Conservation (phyloP, 2,888 invertebrate species). For the Hermaeophaga mercurialis region DNA sequence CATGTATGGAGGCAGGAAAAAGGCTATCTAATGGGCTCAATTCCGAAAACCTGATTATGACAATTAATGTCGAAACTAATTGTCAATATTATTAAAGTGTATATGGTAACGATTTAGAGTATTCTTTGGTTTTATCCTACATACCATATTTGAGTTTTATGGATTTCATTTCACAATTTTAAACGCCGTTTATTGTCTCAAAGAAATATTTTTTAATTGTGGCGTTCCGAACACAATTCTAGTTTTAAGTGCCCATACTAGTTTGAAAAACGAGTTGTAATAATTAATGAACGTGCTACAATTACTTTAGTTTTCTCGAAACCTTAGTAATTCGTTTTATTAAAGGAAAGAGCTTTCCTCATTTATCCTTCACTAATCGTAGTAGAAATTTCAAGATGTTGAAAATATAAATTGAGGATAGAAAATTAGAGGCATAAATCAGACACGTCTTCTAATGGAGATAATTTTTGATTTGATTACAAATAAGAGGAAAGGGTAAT, state of each 20-base stretch:
- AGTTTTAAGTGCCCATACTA: constrained; percentile 7
- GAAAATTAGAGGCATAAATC: neutral
- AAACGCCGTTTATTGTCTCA: too few species aligned
- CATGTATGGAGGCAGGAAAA: too few species aligned
- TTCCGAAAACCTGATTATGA: too few species aligned
- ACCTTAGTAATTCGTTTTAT: constrained; percentile 31
- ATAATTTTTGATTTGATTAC: too few species aligned
- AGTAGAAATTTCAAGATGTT: constrained; percentile 34
- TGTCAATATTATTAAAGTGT: too few species aligned
- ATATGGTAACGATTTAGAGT: too few species aligned
- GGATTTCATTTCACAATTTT: too few species aligned
- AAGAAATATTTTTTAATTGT: constrained; percentile 10
- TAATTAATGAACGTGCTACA: constrained; percentile 29
- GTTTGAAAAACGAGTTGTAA: constrained; percentile 15
- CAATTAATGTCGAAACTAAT: too few species aligned
- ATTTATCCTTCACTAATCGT: constrained; percentile 35
- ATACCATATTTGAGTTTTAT: too few species aligned
- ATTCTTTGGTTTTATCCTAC: too few species aligned
- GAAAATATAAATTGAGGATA: neutral
- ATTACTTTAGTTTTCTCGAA: constrained; percentile 30
- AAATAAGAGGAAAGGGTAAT: too few species aligned
- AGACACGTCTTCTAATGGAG: neutral
- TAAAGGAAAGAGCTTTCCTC: constrained; percentile 37
- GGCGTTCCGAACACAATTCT: constrained; percentile 3
- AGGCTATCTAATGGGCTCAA: too few species aligned